phyloP scores from a whole-genome alignment of 2,888 invertebrate species.

The Cyaniris semiargus region DNA sequence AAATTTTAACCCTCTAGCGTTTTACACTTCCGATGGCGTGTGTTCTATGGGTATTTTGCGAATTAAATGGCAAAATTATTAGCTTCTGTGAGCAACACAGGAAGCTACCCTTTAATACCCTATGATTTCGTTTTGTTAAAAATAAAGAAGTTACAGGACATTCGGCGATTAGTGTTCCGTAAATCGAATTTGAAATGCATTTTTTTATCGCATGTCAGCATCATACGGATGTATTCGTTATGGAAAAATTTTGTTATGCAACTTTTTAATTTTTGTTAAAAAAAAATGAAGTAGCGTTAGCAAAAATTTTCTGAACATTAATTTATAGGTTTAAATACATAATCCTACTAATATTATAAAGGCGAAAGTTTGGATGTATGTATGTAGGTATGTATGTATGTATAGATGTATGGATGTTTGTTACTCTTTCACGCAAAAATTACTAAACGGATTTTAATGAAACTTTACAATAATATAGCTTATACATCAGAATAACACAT shows the following conservation, averaged over 20 bases:
- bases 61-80: neutral
- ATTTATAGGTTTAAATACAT: too few relatives aligned
- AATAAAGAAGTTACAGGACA: neutral
- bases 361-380: too few relatives aligned
- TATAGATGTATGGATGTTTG: too few relatives aligned
- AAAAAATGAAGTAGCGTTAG: too few relatives aligned
- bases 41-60: conserved; percentile 7
- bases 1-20: neutral
- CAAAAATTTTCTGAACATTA: too few relatives aligned
- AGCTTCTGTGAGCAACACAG: conserved; percentile 2
- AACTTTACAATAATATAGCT: too few relatives aligned
- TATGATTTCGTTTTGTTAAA: neutral
- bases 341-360: too few relatives aligned
- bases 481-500: too few relatives aligned
- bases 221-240: neutral
- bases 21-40: conserved; percentile 28
- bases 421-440: too few relatives aligned
- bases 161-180: conserved; percentile 41
- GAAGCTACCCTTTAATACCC: neutral
- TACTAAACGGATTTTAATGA: too few relatives aligned
- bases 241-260: neutral
- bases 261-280: too few relatives aligned
- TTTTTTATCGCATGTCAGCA: neutral
- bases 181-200: conserved; percentile 28
- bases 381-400: too few relatives aligned